Conservation (phyloP, 2,797 vertebrate species). For the Siniperca obscura region DNA sequence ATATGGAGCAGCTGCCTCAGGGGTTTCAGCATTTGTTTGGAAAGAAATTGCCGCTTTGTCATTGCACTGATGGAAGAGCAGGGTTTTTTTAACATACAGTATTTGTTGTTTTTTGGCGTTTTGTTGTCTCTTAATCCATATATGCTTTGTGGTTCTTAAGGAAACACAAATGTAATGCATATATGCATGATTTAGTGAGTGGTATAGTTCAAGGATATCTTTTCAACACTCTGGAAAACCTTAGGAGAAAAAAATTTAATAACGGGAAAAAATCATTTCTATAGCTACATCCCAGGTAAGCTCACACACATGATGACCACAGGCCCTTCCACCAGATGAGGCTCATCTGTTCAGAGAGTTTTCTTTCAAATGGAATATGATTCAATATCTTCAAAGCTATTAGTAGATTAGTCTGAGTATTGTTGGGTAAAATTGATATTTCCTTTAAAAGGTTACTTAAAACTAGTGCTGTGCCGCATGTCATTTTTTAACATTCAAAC, state of each 20-base stretch:
- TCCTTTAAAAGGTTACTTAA: conserved; percentile 40
- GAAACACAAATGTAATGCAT: conserved; percentile 6
- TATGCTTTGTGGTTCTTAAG: neutral
- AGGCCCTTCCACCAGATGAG: conserved; percentile 62
- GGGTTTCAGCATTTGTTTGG: conserved; percentile 32
- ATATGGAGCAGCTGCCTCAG: conserved; percentile 60
- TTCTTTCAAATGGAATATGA: conserved; percentile 59
- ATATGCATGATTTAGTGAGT: neutral
- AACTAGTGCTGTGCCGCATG: neutral
- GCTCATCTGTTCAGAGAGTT: conserved; percentile 67
- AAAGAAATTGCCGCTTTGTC: conserved; percentile 54
- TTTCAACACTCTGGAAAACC: conserved; percentile 15
- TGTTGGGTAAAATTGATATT: conserved; percentile 63
- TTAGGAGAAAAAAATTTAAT: neutral
- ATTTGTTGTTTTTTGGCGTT: neutral
- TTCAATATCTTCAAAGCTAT: conserved; percentile 58
- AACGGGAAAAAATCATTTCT: conserved; percentile 1
- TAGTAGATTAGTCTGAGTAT: conserved; percentile 43
- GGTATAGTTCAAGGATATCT: conserved; percentile 1
- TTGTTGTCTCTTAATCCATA: conserved; percentile 2
- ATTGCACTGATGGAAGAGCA: neutral
- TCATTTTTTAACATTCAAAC: too few species aligned
- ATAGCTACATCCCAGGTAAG: conserved; percentile 12
- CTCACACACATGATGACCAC: conserved; percentile 47
- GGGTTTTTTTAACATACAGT: neutral